Evolutionary conservation across 2,888 invertebrate genomes (phyloP).

Genomic region (Sesia bembeciformis): DNA sequence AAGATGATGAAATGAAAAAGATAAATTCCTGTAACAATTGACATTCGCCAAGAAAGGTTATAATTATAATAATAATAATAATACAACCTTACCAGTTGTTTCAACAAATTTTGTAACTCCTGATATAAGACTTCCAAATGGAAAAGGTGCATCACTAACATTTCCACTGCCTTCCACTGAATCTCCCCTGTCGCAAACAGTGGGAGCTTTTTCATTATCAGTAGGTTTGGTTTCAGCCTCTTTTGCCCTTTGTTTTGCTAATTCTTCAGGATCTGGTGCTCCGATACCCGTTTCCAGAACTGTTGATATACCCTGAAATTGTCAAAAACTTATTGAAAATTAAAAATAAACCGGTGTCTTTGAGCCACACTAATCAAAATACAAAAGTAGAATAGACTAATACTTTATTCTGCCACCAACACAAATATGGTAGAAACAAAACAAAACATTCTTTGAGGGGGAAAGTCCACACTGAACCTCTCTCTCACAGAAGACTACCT

Average conservation of each 20-base stretch:
- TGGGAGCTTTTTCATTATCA: slow-evolving; percentile 4
- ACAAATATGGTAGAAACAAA: no score
- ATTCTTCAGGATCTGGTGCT: slow-evolving; percentile 86
- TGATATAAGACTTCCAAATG: slow-evolving; percentile 77
- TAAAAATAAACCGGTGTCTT: no score
- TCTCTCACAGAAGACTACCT: no score
- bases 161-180: slow-evolving; percentile 11
- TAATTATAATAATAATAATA: no score
- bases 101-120: slow-evolving; percentile 82
- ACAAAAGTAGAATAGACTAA: no score
- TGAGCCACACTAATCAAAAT: no score
- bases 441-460: no score
- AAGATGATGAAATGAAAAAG: no score
- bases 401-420: no score
- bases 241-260: slow-evolving; percentile 69
- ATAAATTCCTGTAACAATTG: no score
- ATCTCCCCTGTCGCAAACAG: slow-evolving; percentile 4
- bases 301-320: slow-evolving; percentile 80
- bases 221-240: slow-evolving; percentile 17
- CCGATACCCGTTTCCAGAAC: slow-evolving; percentile 88
- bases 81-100: slow-evolving; percentile 62
- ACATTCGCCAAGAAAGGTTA: not conserved
- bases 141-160: slow-evolving; percentile 54
- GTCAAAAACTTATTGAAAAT: not conserved
- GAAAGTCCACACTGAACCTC: no score